A percentile compares a stretch with the other conserved stretches of the same genome.
These are phyloP conservation scores for Enteromius paludinosus DNA, from an alignment of 2,797 vertebrate genomes.

Conservation along the genomic window DNA sequence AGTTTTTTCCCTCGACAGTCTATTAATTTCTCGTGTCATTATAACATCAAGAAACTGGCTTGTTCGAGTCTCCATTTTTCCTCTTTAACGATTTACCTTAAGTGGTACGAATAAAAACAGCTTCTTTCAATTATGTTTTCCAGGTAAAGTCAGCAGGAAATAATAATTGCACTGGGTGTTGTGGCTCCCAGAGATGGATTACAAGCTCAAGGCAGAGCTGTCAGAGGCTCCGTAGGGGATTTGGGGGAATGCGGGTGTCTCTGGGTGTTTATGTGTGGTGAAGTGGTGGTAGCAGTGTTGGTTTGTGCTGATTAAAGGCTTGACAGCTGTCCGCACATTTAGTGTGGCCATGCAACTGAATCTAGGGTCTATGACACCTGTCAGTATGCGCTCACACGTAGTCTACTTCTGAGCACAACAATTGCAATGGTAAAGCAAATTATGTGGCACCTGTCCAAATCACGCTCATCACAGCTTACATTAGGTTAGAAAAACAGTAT, in stretches of 20 bases:
- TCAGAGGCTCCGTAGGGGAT: conserved; percentile 37
- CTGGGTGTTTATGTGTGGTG: conserved; percentile 33
- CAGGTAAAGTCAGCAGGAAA: conserved; percentile 50
- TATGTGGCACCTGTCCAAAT: background rate
- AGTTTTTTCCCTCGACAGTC: conserved; percentile 16
- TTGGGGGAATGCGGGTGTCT: conserved; percentile 3
- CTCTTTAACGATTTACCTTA: conserved; percentile 46
- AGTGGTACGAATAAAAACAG: conserved; percentile 39
- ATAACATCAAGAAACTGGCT: conserved; percentile 26
- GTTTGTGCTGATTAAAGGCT: conserved; percentile 39
- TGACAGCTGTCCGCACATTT: conserved; percentile 39
- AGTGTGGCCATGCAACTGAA: conserved; percentile 21
- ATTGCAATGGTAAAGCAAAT: background rate
- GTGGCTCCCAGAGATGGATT: conserved; percentile 49
- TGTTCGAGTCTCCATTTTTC: conserved; percentile 10
- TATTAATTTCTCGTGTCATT: conserved; percentile 27
- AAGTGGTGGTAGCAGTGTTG: conserved; percentile 18
- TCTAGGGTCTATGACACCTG: conserved; percentile 22
- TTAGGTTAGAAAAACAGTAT: background rate
- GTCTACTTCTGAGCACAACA: background rate
- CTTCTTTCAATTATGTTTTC: conserved; percentile 48
- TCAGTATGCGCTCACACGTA: conserved; percentile 7
- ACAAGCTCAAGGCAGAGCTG: conserved; percentile 50
- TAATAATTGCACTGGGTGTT: conserved; percentile 54
- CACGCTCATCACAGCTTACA: background rate